These are phyloP conservation scores for Hirudo medicinalis DNA, from an alignment of 1,140 invertebrate species.

Conservation along the genomic window DNA sequence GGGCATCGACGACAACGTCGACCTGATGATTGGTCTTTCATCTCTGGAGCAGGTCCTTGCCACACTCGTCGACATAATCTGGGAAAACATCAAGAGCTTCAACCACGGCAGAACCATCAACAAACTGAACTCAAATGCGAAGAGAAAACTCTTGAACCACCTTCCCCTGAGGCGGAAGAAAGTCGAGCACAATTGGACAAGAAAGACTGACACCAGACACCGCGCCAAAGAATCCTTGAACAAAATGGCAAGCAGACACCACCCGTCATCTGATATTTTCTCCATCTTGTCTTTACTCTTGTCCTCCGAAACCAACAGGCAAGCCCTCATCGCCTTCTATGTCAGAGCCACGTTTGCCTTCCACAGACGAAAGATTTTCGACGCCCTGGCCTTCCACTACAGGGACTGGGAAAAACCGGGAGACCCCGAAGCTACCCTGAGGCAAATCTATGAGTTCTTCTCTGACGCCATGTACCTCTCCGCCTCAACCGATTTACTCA, in stretches of 20 bases:
- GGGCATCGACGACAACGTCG: not conserved
- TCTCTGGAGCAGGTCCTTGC: not conserved
- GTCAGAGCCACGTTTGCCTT: not conserved
- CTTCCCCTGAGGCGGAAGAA: too few relatives aligned
- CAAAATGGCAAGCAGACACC: not conserved
- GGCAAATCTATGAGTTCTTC: not conserved
- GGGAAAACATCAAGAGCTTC: not conserved
- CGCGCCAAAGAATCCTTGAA: too few relatives aligned
- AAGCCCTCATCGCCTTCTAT: not conserved
- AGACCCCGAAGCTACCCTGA: not conserved
- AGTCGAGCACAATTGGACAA: too few relatives aligned
- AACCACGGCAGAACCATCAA: too few relatives aligned
- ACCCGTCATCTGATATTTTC: not conserved
- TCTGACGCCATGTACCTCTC: constrained; percentile 2
- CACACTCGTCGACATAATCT: not conserved
- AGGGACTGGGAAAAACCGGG: not conserved
- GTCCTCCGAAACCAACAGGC: not conserved
- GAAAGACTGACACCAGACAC: too few relatives aligned
- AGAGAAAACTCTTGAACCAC: too few relatives aligned
- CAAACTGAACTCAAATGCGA: too few relatives aligned
- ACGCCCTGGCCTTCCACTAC: constrained; percentile 9
- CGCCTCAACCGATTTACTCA: not conserved
- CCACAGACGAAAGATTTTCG: constrained; percentile 9
- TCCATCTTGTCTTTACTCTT: not conserved
- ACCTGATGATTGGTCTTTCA: not conserved